These are phyloP conservation scores for Melanerpes aurifrons DNA, from an alignment of 2,113 vertebrate genomes.

Conservation along the genomic window DNA sequence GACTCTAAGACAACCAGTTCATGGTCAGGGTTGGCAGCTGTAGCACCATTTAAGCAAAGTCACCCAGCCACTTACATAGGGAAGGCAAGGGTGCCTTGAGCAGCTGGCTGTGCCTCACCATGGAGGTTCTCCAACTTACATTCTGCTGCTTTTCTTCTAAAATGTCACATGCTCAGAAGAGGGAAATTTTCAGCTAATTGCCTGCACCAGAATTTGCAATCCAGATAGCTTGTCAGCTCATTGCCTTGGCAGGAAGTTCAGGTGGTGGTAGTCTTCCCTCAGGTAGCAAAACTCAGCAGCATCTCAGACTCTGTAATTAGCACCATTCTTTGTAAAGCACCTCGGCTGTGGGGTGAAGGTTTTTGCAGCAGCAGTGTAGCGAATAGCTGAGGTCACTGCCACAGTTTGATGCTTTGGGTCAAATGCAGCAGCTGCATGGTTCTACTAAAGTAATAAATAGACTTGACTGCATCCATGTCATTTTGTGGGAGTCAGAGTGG, in stretches of 20 bases:
- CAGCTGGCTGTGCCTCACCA: not conserved
- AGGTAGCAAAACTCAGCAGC: not conserved
- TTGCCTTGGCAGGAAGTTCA: not conserved
- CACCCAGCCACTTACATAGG: rapidly evolving
- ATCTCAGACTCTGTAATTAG: not conserved
- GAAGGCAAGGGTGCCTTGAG: not conserved
- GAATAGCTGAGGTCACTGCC: not conserved
- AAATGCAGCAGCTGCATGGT: not conserved
- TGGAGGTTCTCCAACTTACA: not conserved
- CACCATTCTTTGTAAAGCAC: not conserved
- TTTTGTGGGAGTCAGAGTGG: rapidly evolving
- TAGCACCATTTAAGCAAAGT: not conserved
- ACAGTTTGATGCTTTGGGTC: not conserved
- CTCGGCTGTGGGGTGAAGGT: rapidly evolving
- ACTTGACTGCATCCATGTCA: not conserved
- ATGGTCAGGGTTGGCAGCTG: not conserved
- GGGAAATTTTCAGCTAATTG: not conserved
- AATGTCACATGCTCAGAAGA: not conserved
- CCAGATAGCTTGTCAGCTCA: not conserved
- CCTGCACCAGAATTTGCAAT: not conserved
- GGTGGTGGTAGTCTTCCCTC: not conserved
- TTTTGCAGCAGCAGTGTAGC: not conserved
- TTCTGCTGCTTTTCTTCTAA: not conserved
- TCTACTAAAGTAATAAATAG: not conserved
- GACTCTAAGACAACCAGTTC: not conserved